Conservation (phyloP, 2,888 invertebrate species). For the Heterodera filipjevi region DNA sequence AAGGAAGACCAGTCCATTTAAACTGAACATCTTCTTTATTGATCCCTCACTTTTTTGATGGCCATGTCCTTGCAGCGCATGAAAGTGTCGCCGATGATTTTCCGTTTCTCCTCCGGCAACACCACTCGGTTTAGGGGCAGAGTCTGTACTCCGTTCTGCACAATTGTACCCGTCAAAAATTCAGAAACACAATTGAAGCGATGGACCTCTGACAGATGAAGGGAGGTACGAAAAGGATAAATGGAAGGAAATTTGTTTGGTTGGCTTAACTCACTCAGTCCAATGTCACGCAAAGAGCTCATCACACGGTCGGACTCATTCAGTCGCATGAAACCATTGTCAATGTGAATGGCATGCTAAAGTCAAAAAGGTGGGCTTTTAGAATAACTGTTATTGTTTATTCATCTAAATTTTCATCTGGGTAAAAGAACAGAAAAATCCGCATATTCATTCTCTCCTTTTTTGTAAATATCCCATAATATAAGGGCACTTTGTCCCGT, state of each 20-base stretch:
- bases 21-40: not conserved
- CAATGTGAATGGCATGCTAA: slow-evolving; percentile 37
- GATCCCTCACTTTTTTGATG: slow-evolving; percentile 40
- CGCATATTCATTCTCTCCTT: no score
- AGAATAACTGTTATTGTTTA: no score
- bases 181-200: slow-evolving; percentile 53
- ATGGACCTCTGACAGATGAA: slow-evolving; percentile 48
- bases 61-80: slow-evolving; percentile 73
- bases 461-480: no score
- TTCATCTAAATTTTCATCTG: no score
- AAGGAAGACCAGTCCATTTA: not conserved
- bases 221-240: slow-evolving; percentile 18
- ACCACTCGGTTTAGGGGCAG: slow-evolving; percentile 45
- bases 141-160: slow-evolving; percentile 37
- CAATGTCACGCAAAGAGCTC: slow-evolving; percentile 49
- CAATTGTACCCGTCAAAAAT: slow-evolving; percentile 49
- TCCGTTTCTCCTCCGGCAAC: slow-evolving; percentile 95
- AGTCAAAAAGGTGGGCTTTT: no score
- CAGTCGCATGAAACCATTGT: slow-evolving; percentile 87
- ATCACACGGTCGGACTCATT: slow-evolving; percentile 84
- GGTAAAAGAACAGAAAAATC: no score
- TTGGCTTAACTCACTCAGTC: slow-evolving; percentile 35
- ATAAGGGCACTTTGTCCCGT: no score
- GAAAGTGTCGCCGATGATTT: slow-evolving; percentile 98
- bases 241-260: not conserved